Evolutionary conservation across 2,888 invertebrate species (phyloP), one percentile per base, ranked within the genome.

Genomic region (Blomia tropicalis): DNA sequence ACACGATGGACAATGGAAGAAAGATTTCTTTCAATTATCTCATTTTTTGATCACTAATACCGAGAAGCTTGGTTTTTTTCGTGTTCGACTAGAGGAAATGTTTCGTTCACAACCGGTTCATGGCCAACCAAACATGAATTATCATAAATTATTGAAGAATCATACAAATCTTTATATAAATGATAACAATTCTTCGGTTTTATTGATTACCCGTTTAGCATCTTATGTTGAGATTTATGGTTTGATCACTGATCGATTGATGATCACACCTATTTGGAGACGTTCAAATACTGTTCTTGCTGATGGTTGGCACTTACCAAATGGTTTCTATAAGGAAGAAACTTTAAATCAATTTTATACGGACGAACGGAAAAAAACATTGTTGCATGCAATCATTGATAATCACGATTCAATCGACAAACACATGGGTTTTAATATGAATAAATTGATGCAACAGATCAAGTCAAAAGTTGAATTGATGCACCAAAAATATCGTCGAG

Each of bases 391-490:
- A 11, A 11, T 47, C 7, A 47, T 47, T 47, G 51, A 47, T n/a
- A 22, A 25, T 14, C 11, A 19, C 14, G 51, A 47, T 11, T 47
- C 51, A 14, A 19, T 47, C 7, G 51, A 7, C 11, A 22, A 27
- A n/a, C 51, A 47, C 51, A 47, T 47, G 51, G 51, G 51, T 11
- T 47, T 47, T n/a, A n/a, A 47, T 47, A 27, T 47, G 7, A n/a
- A n/a, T n/a, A 27, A 25, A n/a, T n/a, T 47, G 51, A 47, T 47
- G 51, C 7, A 22, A 27, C 51, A 47, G 51, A 47, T 47, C 51
- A 47, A 27, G 7, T 7, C 36, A 11, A 7, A 36, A 17, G 7
- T 36, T 17, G n/a, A n/a, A n/a, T n/a, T n/a, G n/a, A n/a, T n/a
- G n/a, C n/a, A n/a, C n/a, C 36, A 36, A 17, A 36, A 36, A 17